These are phyloP conservation scores for Procambarus virginalis DNA, from an alignment of 1,140 invertebrate genomes.

Conservation along the genomic window DNA sequence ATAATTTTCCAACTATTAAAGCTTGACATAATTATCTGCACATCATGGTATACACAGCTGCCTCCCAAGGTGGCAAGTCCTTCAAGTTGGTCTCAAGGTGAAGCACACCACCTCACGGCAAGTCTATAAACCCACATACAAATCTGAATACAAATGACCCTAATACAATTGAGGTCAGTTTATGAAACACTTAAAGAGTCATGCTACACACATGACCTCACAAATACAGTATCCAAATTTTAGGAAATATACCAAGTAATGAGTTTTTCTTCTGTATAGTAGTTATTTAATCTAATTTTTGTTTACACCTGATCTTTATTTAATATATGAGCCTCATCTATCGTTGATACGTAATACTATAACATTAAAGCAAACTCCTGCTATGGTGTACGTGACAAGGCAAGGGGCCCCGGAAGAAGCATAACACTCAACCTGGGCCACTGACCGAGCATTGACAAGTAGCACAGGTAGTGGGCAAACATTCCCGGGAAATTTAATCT, in stretches of 20 bases:
- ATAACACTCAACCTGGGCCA: neutral
- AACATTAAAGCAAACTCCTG: slow-evolving; percentile 12
- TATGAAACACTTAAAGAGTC: neutral
- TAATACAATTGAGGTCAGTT: neutral
- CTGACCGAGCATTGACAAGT: slow-evolving; percentile 12
- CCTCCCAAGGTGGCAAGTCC: too few species aligned
- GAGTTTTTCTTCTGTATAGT: too few species aligned
- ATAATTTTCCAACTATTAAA: too few species aligned
- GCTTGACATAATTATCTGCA: too few species aligned
- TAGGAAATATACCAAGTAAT: too few species aligned
- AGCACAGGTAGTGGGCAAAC: slow-evolving; percentile 58
- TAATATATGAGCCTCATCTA: too few species aligned
- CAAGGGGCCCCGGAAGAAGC: slow-evolving; percentile 18
- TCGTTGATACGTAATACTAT: neutral
- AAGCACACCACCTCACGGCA: neutral
- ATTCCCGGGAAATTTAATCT: slow-evolving; percentile 31
- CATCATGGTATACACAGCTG: too few species aligned
- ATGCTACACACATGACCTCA: neutral
- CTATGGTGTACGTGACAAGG: slow-evolving; percentile 57
- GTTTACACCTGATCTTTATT: too few species aligned
- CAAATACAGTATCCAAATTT: too few species aligned
- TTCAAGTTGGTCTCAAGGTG: neutral
- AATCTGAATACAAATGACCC: neutral
- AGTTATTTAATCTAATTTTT: too few species aligned
- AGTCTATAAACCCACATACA: neutral